A percentile compares a stretch with the other conserved stretches of the same genome.
Evolutionary conservation across 1,140 invertebrate genomes (phyloP).

Genomic region (Ostrea edulis): DNA sequence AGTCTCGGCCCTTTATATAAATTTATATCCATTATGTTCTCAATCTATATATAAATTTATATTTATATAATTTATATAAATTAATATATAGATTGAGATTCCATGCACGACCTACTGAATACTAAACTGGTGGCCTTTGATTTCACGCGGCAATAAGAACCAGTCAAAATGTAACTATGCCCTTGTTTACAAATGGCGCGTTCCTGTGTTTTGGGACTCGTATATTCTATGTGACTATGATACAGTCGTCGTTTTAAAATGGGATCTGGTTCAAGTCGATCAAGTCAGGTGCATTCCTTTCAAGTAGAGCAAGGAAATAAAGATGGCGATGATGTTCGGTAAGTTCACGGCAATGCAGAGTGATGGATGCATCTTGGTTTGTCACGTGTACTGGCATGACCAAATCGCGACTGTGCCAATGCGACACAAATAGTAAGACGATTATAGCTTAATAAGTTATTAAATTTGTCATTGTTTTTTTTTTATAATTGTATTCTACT

Average conservation of each 20-base stretch:
- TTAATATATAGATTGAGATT: no score
- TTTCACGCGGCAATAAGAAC: background rate
- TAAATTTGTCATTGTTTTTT: no score
- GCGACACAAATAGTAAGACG: background rate
- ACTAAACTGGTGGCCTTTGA: background rate
- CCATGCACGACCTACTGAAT: background rate
- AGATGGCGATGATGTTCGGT: constrained; percentile 8
- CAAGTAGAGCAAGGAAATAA: constrained; percentile 45
- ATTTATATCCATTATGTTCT: no score
- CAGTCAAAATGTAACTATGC: constrained; percentile 33
- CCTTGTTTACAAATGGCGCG: constrained; percentile 61
- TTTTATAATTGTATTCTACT: no score
- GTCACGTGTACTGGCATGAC: background rate
- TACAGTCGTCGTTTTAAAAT: constrained; percentile 28
- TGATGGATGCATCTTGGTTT: background rate
- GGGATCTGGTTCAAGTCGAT: constrained; percentile 54
- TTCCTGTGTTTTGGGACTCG: background rate
- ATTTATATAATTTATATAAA: no score
- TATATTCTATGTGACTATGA: background rate
- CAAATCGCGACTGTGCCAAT: background rate
- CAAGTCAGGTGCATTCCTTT: constrained; percentile 59
- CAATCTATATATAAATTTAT: no score
- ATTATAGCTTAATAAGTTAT: background rate
- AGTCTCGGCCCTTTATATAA: no score
- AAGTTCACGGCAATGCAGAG: background rate